Evolutionary conservation across 2,113 vertebrate genomes (phyloP).

Genomic region (Hydrolagus affinis): DNA sequence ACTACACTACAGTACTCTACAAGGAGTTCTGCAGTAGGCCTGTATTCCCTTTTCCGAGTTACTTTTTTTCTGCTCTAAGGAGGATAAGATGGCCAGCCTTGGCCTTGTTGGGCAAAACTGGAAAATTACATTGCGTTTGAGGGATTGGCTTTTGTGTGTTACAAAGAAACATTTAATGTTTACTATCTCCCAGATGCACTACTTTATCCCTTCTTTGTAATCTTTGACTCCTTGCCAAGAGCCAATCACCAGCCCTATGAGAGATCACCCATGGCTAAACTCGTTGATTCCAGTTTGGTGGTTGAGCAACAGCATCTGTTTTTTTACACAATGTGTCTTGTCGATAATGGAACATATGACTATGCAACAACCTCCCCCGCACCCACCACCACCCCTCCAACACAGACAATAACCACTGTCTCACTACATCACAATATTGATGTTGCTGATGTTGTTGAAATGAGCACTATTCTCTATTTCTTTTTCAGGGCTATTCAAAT

Average conservation of each 20-base stretch:
- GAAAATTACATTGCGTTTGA: background rate
- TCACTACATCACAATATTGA: no score
- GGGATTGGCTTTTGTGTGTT: background rate
- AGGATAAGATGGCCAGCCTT: background rate
- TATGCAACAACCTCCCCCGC: no score
- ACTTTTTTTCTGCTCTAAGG: background rate
- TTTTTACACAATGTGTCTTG: background rate
- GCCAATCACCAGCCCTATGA: background rate
- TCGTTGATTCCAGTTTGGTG: background rate
- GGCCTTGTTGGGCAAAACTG: background rate
- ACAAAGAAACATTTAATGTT: background rate
- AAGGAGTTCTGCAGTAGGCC: background rate
- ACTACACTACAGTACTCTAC: no score
- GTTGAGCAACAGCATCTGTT: background rate
- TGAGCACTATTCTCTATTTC: constrained; percentile 37
- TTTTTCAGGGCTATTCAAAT: constrained; percentile 72
- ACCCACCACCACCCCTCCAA: background rate
- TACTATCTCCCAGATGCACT: background rate
- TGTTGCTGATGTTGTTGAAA: constrained; percentile 21
- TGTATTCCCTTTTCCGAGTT: background rate
- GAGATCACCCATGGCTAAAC: background rate
- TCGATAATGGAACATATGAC: background rate
- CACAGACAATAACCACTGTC: background rate
- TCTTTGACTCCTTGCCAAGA: background rate
- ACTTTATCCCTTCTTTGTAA: background rate